Conservation (phyloP, 2,113 vertebrate species). For the Semicossyphus pulcher region DNA sequence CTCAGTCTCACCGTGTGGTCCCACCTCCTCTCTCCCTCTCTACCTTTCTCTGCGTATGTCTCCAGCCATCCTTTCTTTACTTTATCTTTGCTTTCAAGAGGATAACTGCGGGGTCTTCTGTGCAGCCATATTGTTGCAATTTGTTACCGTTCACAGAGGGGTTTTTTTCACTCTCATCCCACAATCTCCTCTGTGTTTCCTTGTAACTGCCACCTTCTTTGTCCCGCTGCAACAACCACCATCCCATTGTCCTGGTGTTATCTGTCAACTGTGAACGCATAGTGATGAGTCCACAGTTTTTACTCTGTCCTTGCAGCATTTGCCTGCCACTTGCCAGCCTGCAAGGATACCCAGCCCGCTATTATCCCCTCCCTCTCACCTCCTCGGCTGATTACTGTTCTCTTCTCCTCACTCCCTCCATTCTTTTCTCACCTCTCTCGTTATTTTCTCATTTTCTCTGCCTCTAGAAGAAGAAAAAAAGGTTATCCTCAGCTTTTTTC, state of each 20-base stretch:
- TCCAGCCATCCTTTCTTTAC: not conserved
- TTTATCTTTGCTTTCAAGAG: slow-evolving; percentile 14
- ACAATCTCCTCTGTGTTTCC: slow-evolving; percentile 28
- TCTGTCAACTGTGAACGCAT: slow-evolving; percentile 75
- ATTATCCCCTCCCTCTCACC: slow-evolving; percentile 44
- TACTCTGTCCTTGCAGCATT: slow-evolving; percentile 66
- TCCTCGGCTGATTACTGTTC: slow-evolving; percentile 62
- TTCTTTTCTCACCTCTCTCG: slow-evolving; percentile 52
- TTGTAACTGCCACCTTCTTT: slow-evolving; percentile 34
- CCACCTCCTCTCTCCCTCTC: not conserved
- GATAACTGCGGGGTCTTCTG: slow-evolving; percentile 1
- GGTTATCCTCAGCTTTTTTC: slow-evolving; percentile 29
- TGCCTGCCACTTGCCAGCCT: slow-evolving; percentile 58
- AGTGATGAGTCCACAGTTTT: slow-evolving; percentile 77
- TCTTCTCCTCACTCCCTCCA: slow-evolving; percentile 23
- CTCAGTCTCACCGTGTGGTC: slow-evolving; percentile 3
- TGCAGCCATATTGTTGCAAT: slow-evolving; percentile 19
- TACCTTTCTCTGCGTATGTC: slow-evolving; percentile 13
- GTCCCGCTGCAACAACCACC: slow-evolving; percentile 30
- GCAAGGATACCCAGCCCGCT: slow-evolving; percentile 44
- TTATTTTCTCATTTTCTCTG: slow-evolving; percentile 62
- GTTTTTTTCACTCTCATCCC: slow-evolving; percentile 19
- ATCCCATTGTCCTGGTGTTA: slow-evolving; percentile 62
- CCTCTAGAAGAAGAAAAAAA: slow-evolving; percentile 14
- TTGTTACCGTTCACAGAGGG: slow-evolving; percentile 15